Base-by-base conservation (phyloP, 2,888 invertebrate species). In the Aphelenchoides bicaudatus region DNA sequence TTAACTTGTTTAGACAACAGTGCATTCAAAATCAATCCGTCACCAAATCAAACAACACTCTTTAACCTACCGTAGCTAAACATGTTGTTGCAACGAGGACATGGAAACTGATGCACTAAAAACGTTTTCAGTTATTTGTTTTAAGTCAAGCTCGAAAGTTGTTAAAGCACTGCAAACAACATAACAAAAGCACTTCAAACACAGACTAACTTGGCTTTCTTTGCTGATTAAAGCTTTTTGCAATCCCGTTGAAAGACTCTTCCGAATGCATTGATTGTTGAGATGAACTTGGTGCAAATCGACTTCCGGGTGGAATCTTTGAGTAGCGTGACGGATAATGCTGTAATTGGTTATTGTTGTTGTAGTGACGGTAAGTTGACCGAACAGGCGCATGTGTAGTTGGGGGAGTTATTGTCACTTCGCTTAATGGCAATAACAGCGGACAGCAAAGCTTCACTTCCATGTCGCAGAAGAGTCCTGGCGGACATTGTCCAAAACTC, bases 401-500 rank as follows among this genome's bases (percentile, higher is more conserved):
- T 10, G 52, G 25, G 23, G 52, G 2, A 43, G 21, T 43, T 6
- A 43, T 55, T 21, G 59, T 47, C 30, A 56, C 48, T 49, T 70
- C 70, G 31, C 64, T 68, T 13, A 75, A 64, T 28, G 74, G 73
- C 23, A 75, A 63, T 28, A 75, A 61, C 43, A 75, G 61, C 23
- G 76, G 76, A 59, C 78, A 78, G 59, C 78, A 78, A 13, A 68
- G 59, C 43, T 63, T 58, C 51, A 68, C 60, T 10, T 59, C 58
- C 2, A 56, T 48, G 49, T 74, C 74, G 50, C 78, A 78, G 59
- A 68, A 70, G 39, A 74, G 64, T 10, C 75, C 78, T 30, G 66
- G 68, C 5, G 77, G 77, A 47, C 78, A 78, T 21, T 58, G 50
- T 21, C 65, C 64, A 16, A 21, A 23, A 10, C 62, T 51, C 30